Conservation (phyloP, 2,888 invertebrate species). For the Limenitis camilla region DNA sequence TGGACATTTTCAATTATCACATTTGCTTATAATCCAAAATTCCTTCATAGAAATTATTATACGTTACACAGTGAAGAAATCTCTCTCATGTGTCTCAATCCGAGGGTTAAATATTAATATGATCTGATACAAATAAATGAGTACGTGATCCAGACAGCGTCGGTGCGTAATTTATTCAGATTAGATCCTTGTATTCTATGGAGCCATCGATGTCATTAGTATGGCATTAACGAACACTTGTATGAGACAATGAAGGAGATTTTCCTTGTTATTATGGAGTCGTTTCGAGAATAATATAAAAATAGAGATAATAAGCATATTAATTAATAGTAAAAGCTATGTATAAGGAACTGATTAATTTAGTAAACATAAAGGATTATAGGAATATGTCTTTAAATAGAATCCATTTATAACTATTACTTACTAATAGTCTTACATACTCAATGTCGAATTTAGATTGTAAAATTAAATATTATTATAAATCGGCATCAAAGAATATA, state of each 20-base stretch:
- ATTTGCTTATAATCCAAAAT: no score
- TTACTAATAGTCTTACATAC: no score
- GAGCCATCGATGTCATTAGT: slow-evolving; percentile 22
- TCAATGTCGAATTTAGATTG: no score
- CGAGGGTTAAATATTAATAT: slow-evolving; percentile 6
- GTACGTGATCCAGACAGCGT: slow-evolving; percentile 17
- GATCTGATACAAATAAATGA: slow-evolving; percentile 11
- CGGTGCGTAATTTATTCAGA: slow-evolving; percentile 18
- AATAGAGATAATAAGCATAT: slow-evolving; percentile 14
- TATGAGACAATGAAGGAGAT: slow-evolving; percentile 28
- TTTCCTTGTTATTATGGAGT: slow-evolving; percentile 29
- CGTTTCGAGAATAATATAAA: slow-evolving; percentile 6
- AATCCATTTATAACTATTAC: no score
- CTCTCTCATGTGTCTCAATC: slow-evolving; percentile 2
- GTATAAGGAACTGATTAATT: neutral
- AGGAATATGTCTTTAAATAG: no score
- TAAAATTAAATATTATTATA: no score
- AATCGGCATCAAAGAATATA: neutral
- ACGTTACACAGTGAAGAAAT: no score
- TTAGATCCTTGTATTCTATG: slow-evolving; percentile 22
- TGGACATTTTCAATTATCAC: no score
- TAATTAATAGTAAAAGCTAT: neutral
- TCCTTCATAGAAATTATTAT: no score
- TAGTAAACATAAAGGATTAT: no score
- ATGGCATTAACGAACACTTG: slow-evolving; percentile 20